Evolutionary conservation across 2,888 invertebrate species (phyloP), one percentile per base, ranked within the genome.

Genomic region (Automeris io): DNA sequence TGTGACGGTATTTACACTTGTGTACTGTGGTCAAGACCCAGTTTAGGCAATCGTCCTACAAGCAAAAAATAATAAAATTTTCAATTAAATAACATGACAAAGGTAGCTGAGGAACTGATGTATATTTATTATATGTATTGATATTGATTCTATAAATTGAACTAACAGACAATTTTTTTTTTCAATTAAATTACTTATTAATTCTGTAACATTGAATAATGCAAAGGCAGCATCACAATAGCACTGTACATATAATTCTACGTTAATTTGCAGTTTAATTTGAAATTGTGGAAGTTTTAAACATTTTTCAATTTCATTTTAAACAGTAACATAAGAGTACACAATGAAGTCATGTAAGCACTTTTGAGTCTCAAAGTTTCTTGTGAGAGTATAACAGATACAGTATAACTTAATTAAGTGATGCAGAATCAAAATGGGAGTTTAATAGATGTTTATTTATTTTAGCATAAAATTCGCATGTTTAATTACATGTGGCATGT

Each of bases 371-470:
- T 21, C 33, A 31, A 37, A 33, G 18, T 36, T 32, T 38, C 34
- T 41, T 21, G 35, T 39, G 43, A 33, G 37, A 19, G 25, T 41
- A 40, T 41, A 46, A 45, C 36, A 39, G 29, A 37, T 22, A 32
- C 38, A n/a, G n/a, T n/a, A n/a, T n/a, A n/a, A n/a, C 33, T 35
- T 48, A 49, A 46, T 51, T 54, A 48, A 43, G 41, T 39, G 23
- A 18, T 32, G 25, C 25, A 32, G 23, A 11, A 18, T 11, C 34
- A 39, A 29, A 39, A 34, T 39, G 39, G 22, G 26, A 23, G 21
- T 29, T 34, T 11, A 9, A 29, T 34, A 24, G 32, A n/a, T 34
- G 39, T 39, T 34, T 34, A 25, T 25, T 37, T 32, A 33, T 33
- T 21, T 33, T 19, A 18, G 8, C 37, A 37, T 23, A 18, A 37